Conservation (phyloP, 2,113 vertebrate genomes). For the Drymodes brunneopygia region DNA sequence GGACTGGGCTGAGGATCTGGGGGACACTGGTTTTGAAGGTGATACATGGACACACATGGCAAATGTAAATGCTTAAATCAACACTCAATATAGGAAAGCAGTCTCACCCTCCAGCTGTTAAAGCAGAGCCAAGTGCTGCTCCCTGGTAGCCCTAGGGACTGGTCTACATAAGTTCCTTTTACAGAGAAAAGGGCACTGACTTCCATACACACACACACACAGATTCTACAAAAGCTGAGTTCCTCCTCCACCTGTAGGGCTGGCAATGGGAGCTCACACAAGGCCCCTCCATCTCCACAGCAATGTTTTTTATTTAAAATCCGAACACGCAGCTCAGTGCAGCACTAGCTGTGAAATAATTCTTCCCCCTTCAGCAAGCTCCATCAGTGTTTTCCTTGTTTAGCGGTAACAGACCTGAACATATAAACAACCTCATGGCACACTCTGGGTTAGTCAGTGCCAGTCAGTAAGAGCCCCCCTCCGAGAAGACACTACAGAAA, state of each 20-base stretch:
- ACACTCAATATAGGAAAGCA: background rate
- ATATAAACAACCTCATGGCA: constrained; percentile 6
- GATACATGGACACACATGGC: background rate
- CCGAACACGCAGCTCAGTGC: background rate
- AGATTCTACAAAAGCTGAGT: background rate
- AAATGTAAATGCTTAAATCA: background rate
- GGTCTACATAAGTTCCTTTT: background rate
- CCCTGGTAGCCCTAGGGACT: background rate
- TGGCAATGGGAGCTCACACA: background rate
- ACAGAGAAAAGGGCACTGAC: background rate
- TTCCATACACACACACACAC: background rate
- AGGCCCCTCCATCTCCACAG: background rate
- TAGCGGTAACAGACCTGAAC: constrained; percentile 15
- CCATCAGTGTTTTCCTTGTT: background rate
- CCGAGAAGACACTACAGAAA: background rate
- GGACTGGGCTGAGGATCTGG: background rate
- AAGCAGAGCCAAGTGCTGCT: background rate
- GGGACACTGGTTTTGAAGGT: background rate
- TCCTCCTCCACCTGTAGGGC: background rate
- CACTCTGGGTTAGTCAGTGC: background rate
- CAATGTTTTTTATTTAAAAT: constrained; percentile 37
- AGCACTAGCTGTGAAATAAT: constrained; percentile 11
- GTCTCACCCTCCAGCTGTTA: background rate
- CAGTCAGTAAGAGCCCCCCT: constrained; percentile 35
- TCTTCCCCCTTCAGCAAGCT: background rate